Evolutionary conservation across 2,888 invertebrate genomes (phyloP).

Genomic region (Dione vanillae): DNA sequence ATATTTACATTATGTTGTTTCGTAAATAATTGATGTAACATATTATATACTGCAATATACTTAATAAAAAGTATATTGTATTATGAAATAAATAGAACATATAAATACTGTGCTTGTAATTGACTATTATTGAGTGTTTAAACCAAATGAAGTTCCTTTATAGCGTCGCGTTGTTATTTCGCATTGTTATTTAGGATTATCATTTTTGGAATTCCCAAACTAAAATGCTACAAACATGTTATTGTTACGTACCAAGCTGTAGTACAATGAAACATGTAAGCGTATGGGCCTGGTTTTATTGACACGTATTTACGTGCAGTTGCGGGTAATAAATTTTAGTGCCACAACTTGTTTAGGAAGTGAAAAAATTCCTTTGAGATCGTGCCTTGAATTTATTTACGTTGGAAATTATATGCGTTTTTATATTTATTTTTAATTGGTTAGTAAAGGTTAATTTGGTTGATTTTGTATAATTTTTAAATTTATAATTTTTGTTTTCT

Average conservation of each 20-base stretch:
- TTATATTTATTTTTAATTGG: background rate
- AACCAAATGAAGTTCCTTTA: background rate
- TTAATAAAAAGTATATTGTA: no score
- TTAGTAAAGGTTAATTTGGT: background rate
- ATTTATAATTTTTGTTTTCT: background rate
- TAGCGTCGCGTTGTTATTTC: background rate
- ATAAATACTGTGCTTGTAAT: no score
- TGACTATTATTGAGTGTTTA: background rate
- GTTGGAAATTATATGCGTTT: background rate
- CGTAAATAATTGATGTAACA: no score
- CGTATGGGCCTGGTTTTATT: background rate
- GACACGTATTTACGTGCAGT: slow-evolving; percentile 3
- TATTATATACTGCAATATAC: no score
- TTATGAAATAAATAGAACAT: no score
- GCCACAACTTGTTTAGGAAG: slow-evolving; percentile 1
- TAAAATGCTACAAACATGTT: background rate
- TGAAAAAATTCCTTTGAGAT: slow-evolving; percentile 4
- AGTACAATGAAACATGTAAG: slow-evolving; percentile 1
- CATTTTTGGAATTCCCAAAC: background rate
- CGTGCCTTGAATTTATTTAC: slow-evolving; percentile 5
- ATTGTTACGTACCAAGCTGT: background rate
- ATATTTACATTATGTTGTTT: background rate
- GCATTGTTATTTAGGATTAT: background rate
- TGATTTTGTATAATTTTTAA: background rate
- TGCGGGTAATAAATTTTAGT: slow-evolving; percentile 14